Base-by-base conservation (phyloP, 2,888 invertebrate genomes). In the Drosophila anomalata region DNA sequence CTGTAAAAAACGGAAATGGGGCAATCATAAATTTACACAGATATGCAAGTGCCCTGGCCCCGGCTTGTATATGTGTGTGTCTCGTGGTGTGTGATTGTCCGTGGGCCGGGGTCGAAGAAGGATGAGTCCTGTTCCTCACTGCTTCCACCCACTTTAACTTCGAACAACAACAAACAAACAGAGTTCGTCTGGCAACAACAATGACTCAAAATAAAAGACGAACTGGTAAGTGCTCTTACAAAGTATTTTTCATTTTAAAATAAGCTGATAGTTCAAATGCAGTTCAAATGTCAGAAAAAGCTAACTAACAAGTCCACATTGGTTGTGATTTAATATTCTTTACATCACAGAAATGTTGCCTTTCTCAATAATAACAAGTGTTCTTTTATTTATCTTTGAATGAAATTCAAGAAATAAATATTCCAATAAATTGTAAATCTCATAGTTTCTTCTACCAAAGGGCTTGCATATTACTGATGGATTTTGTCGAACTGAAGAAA, bases 21-120 rank as follows among this genome's bases (percentile, higher is more conserved):
- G 87, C 90, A 91, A 88, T 90, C 90, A 91, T 90, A 90, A 90
- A 90, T 91, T 91, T 90, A 89, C 90, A 91, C 89, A 89, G 90
- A 90, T 90, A 89, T 88, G 89, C 88, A 89, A 83, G 84, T 83
- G 78, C 72, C 66, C 59, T 62, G 65, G 67, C 50, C 66, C 42
- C 60, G 33, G 53, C 46, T 41, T 46, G 46, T 12, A 33, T 33
- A 11, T 12, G 33, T 33, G 4, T 57, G 53, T 58, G 50, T 44
- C 55, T 71, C 29, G 53, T 41, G 58, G 77, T 74, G 52, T 70
- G 59, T 46, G 46, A 36, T 12, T 44, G 59, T 53, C 36, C 33
- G 26, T 60, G 48, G 11, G 24, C 26, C 2, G 26, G 26, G 17
- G 24, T 24, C 41, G 39, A 24, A 22, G 6, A 22, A 44, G 44